These are phyloP conservation scores for Erebia ligea DNA, from an alignment of 2,888 invertebrate species.

Conservation along the genomic window DNA sequence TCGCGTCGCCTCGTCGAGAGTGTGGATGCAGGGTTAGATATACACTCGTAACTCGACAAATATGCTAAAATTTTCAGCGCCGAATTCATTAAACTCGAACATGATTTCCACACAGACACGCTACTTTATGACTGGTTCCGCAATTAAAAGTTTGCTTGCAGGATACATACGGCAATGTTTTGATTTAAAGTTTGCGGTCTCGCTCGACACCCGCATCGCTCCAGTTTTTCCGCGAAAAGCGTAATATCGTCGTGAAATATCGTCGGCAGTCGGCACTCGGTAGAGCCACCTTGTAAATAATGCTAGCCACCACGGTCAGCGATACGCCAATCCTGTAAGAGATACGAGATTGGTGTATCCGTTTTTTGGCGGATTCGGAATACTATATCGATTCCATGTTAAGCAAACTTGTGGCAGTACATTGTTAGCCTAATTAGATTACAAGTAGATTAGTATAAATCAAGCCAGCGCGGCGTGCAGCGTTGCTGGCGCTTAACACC, in stretches of 20 bases:
- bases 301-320: slow-evolving; percentile 1
- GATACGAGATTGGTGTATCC: not conserved
- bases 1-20: not conserved
- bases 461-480: too few relatives aligned
- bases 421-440: too few relatives aligned
- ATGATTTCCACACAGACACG: slow-evolving; percentile 65
- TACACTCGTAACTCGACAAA: slow-evolving; percentile 34
- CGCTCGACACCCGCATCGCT: slow-evolving; percentile 25
- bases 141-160: slow-evolving; percentile 77
- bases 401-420: too few relatives aligned
- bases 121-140: slow-evolving; percentile 68
- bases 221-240: slow-evolving; percentile 39
- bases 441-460: too few relatives aligned
- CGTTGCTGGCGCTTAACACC: too few relatives aligned
- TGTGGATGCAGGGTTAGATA: not conserved
- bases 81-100: slow-evolving; percentile 76
- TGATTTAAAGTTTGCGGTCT: slow-evolving; percentile 74
- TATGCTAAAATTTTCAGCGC: slow-evolving; percentile 58
- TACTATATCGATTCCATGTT: too few relatives aligned
- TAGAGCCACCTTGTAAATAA: not conserved
- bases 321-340: not conserved
- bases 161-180: slow-evolving; percentile 70
- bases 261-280: not conserved
- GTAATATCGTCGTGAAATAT: slow-evolving; percentile 32
- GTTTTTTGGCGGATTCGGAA: not conserved